phyloP scores from a whole-genome alignment of 1,140 invertebrate species.

The Delia radicum region DNA sequence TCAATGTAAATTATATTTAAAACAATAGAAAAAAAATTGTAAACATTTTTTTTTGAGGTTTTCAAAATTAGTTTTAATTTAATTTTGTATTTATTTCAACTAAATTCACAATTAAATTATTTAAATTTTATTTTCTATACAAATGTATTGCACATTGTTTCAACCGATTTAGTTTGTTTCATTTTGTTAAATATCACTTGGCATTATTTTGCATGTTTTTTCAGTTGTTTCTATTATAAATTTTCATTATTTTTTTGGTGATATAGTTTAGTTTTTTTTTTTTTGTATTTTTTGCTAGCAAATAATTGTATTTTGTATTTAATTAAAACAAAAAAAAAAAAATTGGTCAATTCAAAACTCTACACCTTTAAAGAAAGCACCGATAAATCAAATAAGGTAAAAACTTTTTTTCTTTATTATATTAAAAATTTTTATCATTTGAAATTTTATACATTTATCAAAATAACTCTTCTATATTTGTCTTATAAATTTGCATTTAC shows the following conservation, averaged over 20 bases:
- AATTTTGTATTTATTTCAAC: too few relatives aligned
- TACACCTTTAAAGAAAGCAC: constrained; percentile 55
- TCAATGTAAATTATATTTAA: too few relatives aligned
- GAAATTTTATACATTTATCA: not conserved
- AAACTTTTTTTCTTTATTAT: not conserved
- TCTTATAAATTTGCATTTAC: not conserved
- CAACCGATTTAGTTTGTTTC: not conserved
- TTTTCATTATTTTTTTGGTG: not conserved
- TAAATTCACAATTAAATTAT: too few relatives aligned
- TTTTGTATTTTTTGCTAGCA: constrained; percentile 12
- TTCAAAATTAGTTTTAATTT: too few relatives aligned
- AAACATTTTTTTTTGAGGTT: too few relatives aligned
- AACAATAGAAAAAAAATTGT: too few relatives aligned
- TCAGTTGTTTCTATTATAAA: not conserved
- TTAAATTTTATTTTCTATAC: not conserved
- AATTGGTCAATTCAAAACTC: constrained; percentile 47
- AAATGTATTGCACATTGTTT: not conserved
- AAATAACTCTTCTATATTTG: not conserved
- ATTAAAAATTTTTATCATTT: not conserved
- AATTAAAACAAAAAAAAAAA: not conserved
- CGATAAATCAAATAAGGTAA: constrained; percentile 46
- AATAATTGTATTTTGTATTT: constrained; percentile 6
- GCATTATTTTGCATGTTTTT: not conserved
- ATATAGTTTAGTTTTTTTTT: not conserved
- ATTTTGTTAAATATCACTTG: not conserved